These are phyloP conservation scores for Lepidocyrtinus sp. DNA, from an alignment of 2,888 invertebrate genomes.

Conservation along the genomic window DNA sequence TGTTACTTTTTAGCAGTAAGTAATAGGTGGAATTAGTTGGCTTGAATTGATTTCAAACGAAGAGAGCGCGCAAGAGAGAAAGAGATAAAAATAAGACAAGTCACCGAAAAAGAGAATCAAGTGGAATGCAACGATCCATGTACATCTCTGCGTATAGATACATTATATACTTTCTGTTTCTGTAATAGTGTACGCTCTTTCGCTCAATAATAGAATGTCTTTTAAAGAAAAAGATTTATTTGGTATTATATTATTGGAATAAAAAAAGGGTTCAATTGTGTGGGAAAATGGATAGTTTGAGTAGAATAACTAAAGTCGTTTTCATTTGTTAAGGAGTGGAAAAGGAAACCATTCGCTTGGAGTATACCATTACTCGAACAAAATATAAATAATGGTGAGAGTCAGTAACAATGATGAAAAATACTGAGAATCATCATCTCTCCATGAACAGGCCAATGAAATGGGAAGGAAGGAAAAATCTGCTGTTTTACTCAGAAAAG, in stretches of 20 bases:
- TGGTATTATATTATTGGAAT: conserved; percentile 28
- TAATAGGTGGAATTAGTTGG: neutral
- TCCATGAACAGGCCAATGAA: conserved; percentile 30
- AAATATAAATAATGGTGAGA: conserved; percentile 40
- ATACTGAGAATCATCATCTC: neutral
- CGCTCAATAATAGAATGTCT: conserved; percentile 12
- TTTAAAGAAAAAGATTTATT: conserved; percentile 35
- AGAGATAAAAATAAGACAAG: conserved; percentile 27
- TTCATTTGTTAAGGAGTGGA: neutral
- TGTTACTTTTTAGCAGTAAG: conserved; percentile 36
- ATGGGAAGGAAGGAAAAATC: conserved; percentile 52
- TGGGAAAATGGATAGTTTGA: neutral
- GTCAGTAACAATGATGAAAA: conserved; percentile 15
- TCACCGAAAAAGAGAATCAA: conserved; percentile 30
- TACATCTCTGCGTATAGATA: neutral
- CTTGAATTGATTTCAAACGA: conserved; percentile 35
- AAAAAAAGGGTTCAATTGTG: conserved; percentile 28
- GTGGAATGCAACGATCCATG: conserved; percentile 13
- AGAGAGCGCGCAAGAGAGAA: neutral
- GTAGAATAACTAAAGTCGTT: neutral
- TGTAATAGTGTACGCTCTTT: neutral
- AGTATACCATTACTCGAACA: neutral
- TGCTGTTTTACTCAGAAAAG: conserved; percentile 48
- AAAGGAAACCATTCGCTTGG: neutral
- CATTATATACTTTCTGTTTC: neutral